Base-by-base conservation (phyloP, 2,797 vertebrate species). In the Leptoclinus maculatus region DNA sequence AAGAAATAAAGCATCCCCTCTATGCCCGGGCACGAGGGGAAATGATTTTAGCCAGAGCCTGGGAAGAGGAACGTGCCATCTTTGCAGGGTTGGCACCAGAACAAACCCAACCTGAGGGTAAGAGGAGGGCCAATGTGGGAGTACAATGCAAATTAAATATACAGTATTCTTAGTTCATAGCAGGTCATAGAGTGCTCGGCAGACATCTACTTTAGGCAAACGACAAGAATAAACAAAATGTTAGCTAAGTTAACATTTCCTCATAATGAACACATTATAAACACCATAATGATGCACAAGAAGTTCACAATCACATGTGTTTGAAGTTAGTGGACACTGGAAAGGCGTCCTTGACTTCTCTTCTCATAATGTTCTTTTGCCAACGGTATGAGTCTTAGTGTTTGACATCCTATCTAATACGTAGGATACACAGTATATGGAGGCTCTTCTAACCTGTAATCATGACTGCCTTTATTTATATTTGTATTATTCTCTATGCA, bases 21-120 rank as follows among this genome's bases (percentile, higher is more conserved):
- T 57, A 36, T 25, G 25, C 29, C 29, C 56, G 78, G 16, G 45
- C 63, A 39, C 59, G 17, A 21, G n/a, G 39, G 57, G 45, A 58
- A 69, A 62, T 51, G 23, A 47, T 7, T 73, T 62, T 14, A 71
- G 73, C 49, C 19, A 53, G 45, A 43, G 69, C 19, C 13, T n/a
- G 47, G 63, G 41, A 29, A 57, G 64, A 64, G 25, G 56, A 70
- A 25, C 53, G 53, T 27, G 68, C 13, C 59, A 60, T 73, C 71
- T 74, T 51, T 64, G 63, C 56, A 25, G 6, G 8, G 34, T 36
- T 80, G 64, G 56, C 74, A 68, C 49, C 39, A 62, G 56, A 71
- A 49, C 60, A 69, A 62, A 74, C 59, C 5, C 56, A 83, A 65
- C 45, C 58, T 51, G 17, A 8, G 51, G 67, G 45, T 2, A 45